These are phyloP conservation scores for Oreochromis aureus DNA, from an alignment of 2,113 vertebrate species.

Conservation along the genomic window DNA sequence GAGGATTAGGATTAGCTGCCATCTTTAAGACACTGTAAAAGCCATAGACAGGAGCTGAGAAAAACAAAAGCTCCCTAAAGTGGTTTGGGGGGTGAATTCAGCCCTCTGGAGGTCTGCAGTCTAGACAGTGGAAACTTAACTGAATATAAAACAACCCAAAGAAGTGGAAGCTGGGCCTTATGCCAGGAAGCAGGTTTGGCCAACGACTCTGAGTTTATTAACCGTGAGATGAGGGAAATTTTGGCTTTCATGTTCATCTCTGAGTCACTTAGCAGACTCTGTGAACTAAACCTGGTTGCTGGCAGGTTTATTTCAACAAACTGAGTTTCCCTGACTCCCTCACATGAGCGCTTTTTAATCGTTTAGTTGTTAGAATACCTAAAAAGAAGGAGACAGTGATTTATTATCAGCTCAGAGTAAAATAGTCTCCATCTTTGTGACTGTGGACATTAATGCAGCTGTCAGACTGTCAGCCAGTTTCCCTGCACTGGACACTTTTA, in stretches of 20 bases:
- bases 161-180: background rate
- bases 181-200: background rate
- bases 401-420: background rate
- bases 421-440: background rate
- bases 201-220: background rate
- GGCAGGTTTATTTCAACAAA: background rate
- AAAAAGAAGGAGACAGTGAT: background rate
- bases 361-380: background rate
- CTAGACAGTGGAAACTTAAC: background rate
- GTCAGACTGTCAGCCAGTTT: background rate
- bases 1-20: slow-evolving; percentile 14
- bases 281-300: background rate
- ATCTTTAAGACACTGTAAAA: slow-evolving; percentile 9
- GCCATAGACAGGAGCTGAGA: background rate
- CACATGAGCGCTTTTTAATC: background rate
- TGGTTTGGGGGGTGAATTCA: background rate
- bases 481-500: background rate
- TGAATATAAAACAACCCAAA: background rate
- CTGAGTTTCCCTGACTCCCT: background rate
- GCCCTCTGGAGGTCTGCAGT: background rate
- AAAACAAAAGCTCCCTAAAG: background rate
- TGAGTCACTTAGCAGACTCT: background rate
- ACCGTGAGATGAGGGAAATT: background rate
- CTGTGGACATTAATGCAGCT: background rate
- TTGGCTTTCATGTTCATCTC: background rate